Conservation (phyloP, 2,797 vertebrate genomes). For the Manis pentadactyla region DNA sequence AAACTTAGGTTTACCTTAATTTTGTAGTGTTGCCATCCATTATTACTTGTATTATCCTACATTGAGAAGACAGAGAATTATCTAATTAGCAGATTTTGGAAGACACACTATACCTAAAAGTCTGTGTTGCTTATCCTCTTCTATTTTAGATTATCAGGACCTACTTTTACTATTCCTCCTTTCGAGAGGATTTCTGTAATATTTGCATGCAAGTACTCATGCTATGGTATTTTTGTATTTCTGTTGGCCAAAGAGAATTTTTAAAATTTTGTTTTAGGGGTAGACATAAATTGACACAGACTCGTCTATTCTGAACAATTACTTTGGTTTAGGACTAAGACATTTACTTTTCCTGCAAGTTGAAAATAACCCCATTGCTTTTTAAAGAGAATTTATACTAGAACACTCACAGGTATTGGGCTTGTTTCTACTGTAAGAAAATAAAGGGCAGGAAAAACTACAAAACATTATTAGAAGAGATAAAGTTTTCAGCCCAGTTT, state of each 20-base stretch:
- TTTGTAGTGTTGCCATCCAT: neutral
- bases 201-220: neutral
- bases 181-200: neutral
- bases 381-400: neutral
- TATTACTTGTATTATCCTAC: neutral
- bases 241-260: neutral
- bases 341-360: neutral
- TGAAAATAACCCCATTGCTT: neutral
- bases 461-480: slow-evolving; percentile 5
- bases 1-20: neutral
- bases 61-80: neutral
- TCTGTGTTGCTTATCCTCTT: neutral
- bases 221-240: neutral
- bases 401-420: neutral
- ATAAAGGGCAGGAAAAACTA: neutral
- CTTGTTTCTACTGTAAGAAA: neutral
- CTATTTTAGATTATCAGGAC: neutral
- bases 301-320: neutral
- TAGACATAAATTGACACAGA: neutral
- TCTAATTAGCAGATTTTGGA: neutral
- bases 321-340: neutral
- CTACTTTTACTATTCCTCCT: neutral
- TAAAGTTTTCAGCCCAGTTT: slow-evolving; percentile 32
- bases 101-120: neutral
- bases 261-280: neutral